Percentiles rank a stretch among this genome's conserved stretches.
Evolutionary conservation across 2,797 vertebrate genomes (phyloP).

Genomic region (Rhinophrynus dorsalis): DNA sequence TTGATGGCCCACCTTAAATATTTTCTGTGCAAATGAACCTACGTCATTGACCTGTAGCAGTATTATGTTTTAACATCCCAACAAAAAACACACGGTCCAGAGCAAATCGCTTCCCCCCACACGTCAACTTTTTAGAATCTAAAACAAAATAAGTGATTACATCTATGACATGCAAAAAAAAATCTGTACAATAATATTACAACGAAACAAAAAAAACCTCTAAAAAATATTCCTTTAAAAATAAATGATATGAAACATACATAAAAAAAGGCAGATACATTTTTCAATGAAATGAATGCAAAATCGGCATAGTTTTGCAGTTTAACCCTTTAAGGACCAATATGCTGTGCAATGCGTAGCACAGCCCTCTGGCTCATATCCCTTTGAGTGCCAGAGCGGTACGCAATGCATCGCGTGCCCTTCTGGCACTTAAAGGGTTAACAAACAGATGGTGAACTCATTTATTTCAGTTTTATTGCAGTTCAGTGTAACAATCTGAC

Average conservation of each 20-base stretch:
- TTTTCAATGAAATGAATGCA: constrained; percentile 75
- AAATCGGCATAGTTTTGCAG: too few relatives aligned
- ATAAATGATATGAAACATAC: constrained; percentile 85
- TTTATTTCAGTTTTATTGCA: not conserved
- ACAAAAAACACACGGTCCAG: constrained; percentile 74
- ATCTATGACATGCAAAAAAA: constrained; percentile 93
- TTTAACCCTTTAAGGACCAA: too few relatives aligned
- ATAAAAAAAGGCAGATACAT: constrained; percentile 83
- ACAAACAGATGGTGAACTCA: too few relatives aligned
- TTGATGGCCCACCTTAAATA: constrained; percentile 93
- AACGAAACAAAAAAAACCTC: constrained; percentile 77
- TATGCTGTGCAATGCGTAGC: too few relatives aligned
- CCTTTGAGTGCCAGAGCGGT: too few relatives aligned
- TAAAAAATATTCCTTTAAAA: constrained; percentile 67
- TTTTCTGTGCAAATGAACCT: constrained; percentile 92
- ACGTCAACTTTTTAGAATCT: constrained; percentile 70
- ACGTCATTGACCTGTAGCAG: constrained; percentile 80
- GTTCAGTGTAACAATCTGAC: too few relatives aligned
- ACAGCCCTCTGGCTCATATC: too few relatives aligned
- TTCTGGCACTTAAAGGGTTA: too few relatives aligned
- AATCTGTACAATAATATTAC: constrained; percentile 98
- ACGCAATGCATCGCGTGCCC: too few relatives aligned
- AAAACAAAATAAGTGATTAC: constrained; percentile 84
- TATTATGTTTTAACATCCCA: constrained; percentile 85
- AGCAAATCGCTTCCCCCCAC: constrained; percentile 62